A percentile compares a stretch with the other conserved stretches of the same genome.
Evolutionary conservation across 2,113 vertebrate species (phyloP).

Genomic region (Perca flavescens): DNA sequence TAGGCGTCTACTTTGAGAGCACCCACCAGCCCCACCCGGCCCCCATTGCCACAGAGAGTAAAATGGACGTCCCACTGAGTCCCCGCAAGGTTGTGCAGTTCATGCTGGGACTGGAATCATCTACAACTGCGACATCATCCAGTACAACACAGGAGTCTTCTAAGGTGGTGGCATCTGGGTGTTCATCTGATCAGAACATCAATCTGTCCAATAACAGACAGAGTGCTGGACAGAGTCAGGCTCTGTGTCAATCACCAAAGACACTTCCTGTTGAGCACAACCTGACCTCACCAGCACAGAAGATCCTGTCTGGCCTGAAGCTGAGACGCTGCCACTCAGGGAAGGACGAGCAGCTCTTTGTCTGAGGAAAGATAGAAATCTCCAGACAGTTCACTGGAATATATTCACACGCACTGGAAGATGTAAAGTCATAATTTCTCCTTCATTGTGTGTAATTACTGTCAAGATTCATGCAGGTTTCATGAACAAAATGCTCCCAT

Average conservation of each 20-base stretch:
- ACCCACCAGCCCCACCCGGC: slow-evolving; percentile 75
- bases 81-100: slow-evolving; percentile 68
- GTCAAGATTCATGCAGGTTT: background rate
- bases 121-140: slow-evolving; percentile 9
- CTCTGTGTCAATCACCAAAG: slow-evolving; percentile 53
- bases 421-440: background rate
- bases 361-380: slow-evolving; percentile 57
- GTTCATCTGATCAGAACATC: slow-evolving; percentile 38
- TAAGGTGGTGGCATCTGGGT: slow-evolving; percentile 9
- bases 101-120: slow-evolving; percentile 70
- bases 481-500: background rate
- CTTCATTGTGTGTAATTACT: background rate
- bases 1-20: slow-evolving; percentile 79
- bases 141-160: slow-evolving; percentile 1
- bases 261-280: slow-evolving; percentile 57
- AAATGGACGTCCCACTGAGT: slow-evolving; percentile 31
- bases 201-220: slow-evolving; percentile 57
- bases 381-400: background rate
- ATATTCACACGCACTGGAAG: background rate
- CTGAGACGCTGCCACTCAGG: slow-evolving; percentile 77
- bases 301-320: slow-evolving; percentile 81
- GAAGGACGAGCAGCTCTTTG: slow-evolving; percentile 83
- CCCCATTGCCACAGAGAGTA: background rate
- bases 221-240: slow-evolving; percentile 30
- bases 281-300: slow-evolving; percentile 71